Evolutionary conservation across 2,888 invertebrate genomes (phyloP).

Genomic region (Endotricha flammealis): DNA sequence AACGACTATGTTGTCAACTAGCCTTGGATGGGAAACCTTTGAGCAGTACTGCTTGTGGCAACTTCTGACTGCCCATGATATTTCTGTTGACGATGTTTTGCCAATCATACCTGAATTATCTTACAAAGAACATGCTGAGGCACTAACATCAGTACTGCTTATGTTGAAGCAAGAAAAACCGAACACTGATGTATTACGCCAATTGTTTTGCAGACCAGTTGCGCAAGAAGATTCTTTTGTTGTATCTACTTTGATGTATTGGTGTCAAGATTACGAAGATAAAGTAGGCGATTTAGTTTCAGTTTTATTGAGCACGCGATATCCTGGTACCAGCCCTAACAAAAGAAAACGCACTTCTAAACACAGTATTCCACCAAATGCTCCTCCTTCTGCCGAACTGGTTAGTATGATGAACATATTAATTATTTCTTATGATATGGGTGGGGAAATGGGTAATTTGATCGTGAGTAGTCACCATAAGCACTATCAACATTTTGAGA

Average conservation of each 20-base stretch:
- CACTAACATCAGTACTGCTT: slow-evolving; percentile 91
- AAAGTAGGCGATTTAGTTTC: slow-evolving; percentile 90
- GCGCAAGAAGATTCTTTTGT: slow-evolving; percentile 92
- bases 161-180: slow-evolving; percentile 96
- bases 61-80: slow-evolving; percentile 94
- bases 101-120: slow-evolving; percentile 87
- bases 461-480: no score
- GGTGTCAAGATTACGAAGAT: slow-evolving; percentile 96
- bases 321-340: slow-evolving; percentile 92
- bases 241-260: slow-evolving; percentile 93
- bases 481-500: no score
- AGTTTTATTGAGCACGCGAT: slow-evolving; percentile 87
- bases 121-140: slow-evolving; percentile 93
- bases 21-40: slow-evolving; percentile 96
- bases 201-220: slow-evolving; percentile 86
- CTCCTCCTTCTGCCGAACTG: slow-evolving; percentile 88
- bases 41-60: slow-evolving; percentile 99
- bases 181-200: slow-evolving; percentile 89
- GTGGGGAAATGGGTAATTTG: no score
- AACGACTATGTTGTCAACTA: slow-evolving; percentile 86
- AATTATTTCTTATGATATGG: no score
- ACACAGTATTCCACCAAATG: slow-evolving; percentile 82
- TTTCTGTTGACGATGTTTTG: slow-evolving; percentile 93
- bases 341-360: slow-evolving; percentile 91
- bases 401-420: no score